A percentile compares a stretch with the other conserved stretches of the same genome.
Evolutionary conservation across 2,797 vertebrate genomes (phyloP).

Genomic region (Lycodopsis pacificus): DNA sequence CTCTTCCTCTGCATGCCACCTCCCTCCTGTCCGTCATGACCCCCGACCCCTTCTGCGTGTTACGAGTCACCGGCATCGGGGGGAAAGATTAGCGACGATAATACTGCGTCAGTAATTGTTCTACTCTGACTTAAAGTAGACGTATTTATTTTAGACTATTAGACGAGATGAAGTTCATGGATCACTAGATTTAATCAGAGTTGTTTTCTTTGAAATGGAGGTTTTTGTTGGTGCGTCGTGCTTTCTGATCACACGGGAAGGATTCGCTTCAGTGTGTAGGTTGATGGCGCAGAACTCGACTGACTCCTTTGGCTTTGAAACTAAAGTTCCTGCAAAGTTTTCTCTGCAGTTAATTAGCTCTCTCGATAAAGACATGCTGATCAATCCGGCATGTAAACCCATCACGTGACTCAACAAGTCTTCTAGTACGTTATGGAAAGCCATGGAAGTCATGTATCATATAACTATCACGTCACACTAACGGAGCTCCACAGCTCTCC

Average conservation of each 20-base stretch:
- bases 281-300: neutral
- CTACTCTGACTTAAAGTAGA: neutral
- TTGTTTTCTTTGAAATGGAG: neutral
- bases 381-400: neutral
- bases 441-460: neutral
- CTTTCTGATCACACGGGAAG: neutral
- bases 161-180: neutral
- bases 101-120: neutral
- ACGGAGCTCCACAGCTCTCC: neutral
- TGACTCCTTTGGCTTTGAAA: neutral
- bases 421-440: neutral
- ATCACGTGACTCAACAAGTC: neutral
- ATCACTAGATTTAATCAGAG: neutral
- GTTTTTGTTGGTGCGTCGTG: conserved; percentile 2
- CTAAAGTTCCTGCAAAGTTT: neutral
- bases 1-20: conserved; percentile 58
- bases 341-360: neutral
- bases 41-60: conserved; percentile 20
- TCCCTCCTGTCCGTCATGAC: conserved; percentile 45
- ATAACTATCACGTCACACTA: neutral
- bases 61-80: neutral
- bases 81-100: neutral
- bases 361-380: neutral
- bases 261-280: neutral
- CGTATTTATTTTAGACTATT: neutral